These are phyloP conservation scores for Phasianus colchicus DNA, from an alignment of 2,113 vertebrate genomes.

Conservation along the genomic window DNA sequence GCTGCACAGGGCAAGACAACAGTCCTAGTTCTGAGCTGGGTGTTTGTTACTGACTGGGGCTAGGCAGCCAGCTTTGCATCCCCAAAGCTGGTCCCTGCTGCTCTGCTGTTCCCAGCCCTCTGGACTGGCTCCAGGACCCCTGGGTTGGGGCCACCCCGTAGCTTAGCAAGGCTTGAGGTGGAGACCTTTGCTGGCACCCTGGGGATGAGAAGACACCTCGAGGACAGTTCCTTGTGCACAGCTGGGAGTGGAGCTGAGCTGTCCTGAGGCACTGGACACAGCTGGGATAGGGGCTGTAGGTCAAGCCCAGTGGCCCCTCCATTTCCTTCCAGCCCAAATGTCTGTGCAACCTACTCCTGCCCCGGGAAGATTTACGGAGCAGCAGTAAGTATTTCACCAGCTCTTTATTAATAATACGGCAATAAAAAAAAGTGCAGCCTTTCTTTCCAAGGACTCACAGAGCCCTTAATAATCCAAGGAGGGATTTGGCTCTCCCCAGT, in stretches of 20 bases:
- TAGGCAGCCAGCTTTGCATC: background rate
- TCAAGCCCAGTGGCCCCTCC: background rate
- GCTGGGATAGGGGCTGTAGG: background rate
- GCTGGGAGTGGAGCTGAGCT: background rate
- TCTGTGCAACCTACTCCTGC: background rate
- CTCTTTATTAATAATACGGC: conserved; percentile 56
- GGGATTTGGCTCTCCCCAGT: conserved; percentile 43
- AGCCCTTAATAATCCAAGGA: conserved; percentile 38
- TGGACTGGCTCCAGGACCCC: background rate
- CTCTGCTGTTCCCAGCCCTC: background rate
- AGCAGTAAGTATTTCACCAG: conserved; percentile 44
- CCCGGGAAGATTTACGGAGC: conserved; percentile 52
- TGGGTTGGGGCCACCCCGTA: background rate
- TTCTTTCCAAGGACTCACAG: background rate
- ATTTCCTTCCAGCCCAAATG: background rate
- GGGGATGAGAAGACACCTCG: background rate
- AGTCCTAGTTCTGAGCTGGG: background rate
- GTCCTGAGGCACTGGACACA: rapidly evolving
- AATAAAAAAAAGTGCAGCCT: conserved; percentile 43
- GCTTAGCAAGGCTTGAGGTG: background rate
- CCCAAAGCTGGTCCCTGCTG: background rate
- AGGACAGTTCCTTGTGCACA: background rate
- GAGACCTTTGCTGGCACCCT: background rate
- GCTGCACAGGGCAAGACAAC: background rate
- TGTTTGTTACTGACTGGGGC: background rate